Evolutionary conservation across 2,797 vertebrate species (phyloP), one percentile per base, ranked within the genome.

Genomic region (Leuciscus waleckii): DNA sequence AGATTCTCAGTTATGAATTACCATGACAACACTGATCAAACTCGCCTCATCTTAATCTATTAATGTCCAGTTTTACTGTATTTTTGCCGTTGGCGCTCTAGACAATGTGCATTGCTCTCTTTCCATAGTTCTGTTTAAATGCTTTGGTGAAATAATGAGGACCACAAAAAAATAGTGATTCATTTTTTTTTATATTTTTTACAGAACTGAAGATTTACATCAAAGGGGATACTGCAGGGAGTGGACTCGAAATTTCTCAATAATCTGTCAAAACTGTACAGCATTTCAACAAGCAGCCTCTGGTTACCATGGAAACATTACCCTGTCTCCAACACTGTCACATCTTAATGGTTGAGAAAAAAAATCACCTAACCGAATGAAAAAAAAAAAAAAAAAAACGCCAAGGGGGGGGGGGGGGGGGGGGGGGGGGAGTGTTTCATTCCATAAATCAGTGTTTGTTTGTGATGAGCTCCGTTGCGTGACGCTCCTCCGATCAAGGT

Each of bases 191-290:
- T 89, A 92, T 94, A 93, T 91, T 93, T 93, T 94, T 92, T 92
- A 93, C 94, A 94, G 91, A 95, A 92, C 90, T 90, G 87, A 93
- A 93, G 92, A 96, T 93, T 94, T 94, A 93, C 94, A 95, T 92
- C 92, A 94, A 94, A 92, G 90, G 91, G 91, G 90, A 90, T 90
- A 92, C 90, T 91, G 91, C 93, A 92, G 93, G 92, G 90, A 91
- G 92, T 92, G 92, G 91, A 92, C 92, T 90, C 84, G 58, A 93
- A 94, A 92, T 92, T 92, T 90, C 88, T 92, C 91, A 91, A 92
- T 89, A 54, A 87, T 94, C 92, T 93, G 90, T 94, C 92, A 91
- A 93, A 93, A 93, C 92, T 91, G 92, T 94, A 94, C 93, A 94
- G 92, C 93, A 92, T 94, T 93, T 86, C 81, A 89, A 84, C 87